Evolutionary conservation across 1,140 invertebrate genomes (phyloP).

Genomic region (Drosophila takahashii): DNA sequence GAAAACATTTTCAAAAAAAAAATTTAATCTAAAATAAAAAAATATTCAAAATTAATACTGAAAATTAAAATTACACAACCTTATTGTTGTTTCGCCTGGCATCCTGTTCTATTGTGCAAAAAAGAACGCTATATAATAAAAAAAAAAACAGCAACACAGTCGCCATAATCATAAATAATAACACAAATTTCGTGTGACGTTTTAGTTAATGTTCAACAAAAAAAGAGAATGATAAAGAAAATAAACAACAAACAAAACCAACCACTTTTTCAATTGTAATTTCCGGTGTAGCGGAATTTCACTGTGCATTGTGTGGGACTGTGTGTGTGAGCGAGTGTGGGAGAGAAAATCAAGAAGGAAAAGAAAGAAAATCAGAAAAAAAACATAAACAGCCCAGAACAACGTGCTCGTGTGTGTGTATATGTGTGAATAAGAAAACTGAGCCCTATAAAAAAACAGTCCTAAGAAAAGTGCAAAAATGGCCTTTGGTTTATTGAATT

Average conservation of each 20-base stretch:
- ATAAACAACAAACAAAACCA: slow-evolving; percentile 43
- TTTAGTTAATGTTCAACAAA: slow-evolving; percentile 30
- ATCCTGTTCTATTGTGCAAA: slow-evolving; percentile 60
- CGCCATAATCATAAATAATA: slow-evolving; percentile 50
- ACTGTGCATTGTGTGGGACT: slow-evolving; percentile 48
- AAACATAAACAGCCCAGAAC: slow-evolving; percentile 72
- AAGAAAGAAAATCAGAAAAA: slow-evolving; percentile 44
- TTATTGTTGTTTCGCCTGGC: slow-evolving; percentile 50
- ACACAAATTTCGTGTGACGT: slow-evolving; percentile 54
- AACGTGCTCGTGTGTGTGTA: slow-evolving; percentile 25
- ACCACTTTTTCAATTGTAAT: slow-evolving; percentile 78
- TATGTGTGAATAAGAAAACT: slow-evolving; percentile 25
- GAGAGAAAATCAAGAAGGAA: slow-evolving; percentile 34
- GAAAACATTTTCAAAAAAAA: neutral
- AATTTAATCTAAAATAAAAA: neutral
- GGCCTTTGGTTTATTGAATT: slow-evolving; percentile 58
- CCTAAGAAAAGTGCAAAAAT: slow-evolving; percentile 25
- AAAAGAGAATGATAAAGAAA: slow-evolving; percentile 6
- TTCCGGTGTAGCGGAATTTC: slow-evolving; percentile 79
- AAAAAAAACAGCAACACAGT: slow-evolving; percentile 34
- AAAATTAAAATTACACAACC: neutral
- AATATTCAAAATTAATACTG: neutral
- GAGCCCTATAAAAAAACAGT: slow-evolving; percentile 22
- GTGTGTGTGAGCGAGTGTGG: slow-evolving; percentile 24
- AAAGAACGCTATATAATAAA: slow-evolving; percentile 19